phyloP scores from a whole-genome alignment of 1,140 invertebrate genomes.

The Rhizoglyphus robini region DNA sequence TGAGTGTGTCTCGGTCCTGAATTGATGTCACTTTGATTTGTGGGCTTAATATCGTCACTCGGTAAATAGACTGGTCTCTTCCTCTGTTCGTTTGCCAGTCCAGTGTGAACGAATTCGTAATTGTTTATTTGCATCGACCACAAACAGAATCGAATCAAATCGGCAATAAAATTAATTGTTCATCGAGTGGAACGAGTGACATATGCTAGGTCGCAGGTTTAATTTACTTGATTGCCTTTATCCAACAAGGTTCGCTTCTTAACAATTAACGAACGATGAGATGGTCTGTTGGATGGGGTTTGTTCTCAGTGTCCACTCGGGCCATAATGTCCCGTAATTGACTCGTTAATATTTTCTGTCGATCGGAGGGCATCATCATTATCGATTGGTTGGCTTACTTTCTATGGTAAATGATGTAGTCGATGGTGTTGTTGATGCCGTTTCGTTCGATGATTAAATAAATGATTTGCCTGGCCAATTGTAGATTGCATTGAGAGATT shows the following conservation, averaged over 20 bases:
- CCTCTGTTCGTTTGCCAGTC: neutral
- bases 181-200: no score
- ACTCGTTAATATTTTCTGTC: neutral
- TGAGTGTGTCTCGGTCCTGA: no score
- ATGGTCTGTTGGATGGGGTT: neutral
- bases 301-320: neutral
- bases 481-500: no score
- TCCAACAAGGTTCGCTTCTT: neutral
- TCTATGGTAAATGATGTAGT: neutral
- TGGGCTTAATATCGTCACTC: no score
- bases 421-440: neutral
- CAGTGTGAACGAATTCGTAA: neutral
- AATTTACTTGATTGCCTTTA: neutral
- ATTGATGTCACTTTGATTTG: no score
- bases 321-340: neutral
- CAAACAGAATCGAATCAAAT: no score
- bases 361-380: neutral
- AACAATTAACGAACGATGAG: neutral
- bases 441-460: conserved; percentile 1
- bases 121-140: no score
- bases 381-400: neutral
- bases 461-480: conserved; percentile 6
- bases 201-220: neutral
- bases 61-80: no score
- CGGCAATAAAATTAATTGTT: neutral